phyloP scores from a whole-genome alignment of 2,113 vertebrate genomes.

The Nesoenas mayeri region DNA sequence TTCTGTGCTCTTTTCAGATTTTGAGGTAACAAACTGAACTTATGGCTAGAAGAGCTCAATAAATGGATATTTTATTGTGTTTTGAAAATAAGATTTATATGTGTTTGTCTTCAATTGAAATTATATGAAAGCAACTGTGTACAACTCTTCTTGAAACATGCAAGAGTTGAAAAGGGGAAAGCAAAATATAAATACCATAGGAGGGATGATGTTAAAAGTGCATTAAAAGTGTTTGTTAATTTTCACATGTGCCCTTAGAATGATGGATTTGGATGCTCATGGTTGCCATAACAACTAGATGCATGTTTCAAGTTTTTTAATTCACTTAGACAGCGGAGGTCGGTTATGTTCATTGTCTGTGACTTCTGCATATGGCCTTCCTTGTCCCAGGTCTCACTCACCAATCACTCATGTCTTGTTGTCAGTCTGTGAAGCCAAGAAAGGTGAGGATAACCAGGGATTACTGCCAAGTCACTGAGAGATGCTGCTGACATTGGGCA shows the following conservation, averaged over 20 bases:
- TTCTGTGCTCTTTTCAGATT: not conserved
- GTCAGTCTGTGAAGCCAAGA: not conserved
- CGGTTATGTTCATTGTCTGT: not conserved
- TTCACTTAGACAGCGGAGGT: not conserved
- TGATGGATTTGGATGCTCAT: constrained; percentile 20
- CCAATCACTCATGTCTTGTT: not conserved
- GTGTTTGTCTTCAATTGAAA: not conserved
- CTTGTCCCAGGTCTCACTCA: not conserved
- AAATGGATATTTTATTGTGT: not conserved
- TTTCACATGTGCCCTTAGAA: constrained; percentile 36
- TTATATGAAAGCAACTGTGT: not conserved
- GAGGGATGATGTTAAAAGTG: not conserved
- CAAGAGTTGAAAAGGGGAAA: not conserved
- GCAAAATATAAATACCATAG: not conserved
- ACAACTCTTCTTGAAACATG: not conserved
- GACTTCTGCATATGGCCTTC: not conserved
- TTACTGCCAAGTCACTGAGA: not conserved
- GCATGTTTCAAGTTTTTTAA: not conserved
- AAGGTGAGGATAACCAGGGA: not conserved
- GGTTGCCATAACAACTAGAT: constrained; percentile 39
- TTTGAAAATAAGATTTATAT: not conserved
- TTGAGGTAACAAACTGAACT: not conserved
- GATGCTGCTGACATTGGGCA: not conserved
- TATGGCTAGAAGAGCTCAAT: not conserved
- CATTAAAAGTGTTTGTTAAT: constrained; percentile 16